Evolutionary conservation across 2,888 invertebrate species (phyloP), one percentile per base, ranked within the genome.

Genomic region (Anaspis maculata): DNA sequence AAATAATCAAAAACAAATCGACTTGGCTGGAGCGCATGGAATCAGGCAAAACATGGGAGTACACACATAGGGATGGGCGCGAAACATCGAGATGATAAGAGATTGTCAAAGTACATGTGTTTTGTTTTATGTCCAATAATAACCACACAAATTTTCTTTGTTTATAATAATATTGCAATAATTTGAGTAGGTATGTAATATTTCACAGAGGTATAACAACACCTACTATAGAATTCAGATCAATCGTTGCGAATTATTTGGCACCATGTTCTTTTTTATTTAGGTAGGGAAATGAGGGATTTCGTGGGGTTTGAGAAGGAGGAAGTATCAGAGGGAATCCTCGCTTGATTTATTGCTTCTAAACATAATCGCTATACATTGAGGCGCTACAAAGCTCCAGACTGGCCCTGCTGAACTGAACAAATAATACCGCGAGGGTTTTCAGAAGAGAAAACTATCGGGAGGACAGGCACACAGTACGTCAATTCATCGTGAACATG

Each of bases 321-420:
- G n/a, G n/a, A n/a, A n/a, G n/a, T n/a, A n/a, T n/a, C n/a, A n/a
- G n/a, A n/a, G n/a, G n/a, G n/a, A n/a, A n/a, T n/a, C n/a, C n/a
- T n/a, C n/a, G n/a, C n/a, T n/a, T n/a, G n/a, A n/a, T 49, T 53
- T 54, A 52, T 54, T 54, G 52, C 54, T 53, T 48, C 50, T 52
- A 51, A 50, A 51, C 49, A 49, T 45, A 56, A 53, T 49, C 47
- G 46, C 52, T 54, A 54, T 44, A 55, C 55, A 55, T 46, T 52
- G 50, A 56, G 48, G 45, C 50, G 51, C 51, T 54, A 53, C 51
- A 39, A 51, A 54, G 49, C 50, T 47, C 44, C 49, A 46, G 45
- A 40, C 41, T 39, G 41, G 41, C 38, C 37, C 39, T 40, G 42
- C 30, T 36, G 39, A 37, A 33, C 22, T 26, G 34, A 37, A 40